These are phyloP conservation scores for Watsonalla binaria DNA, from an alignment of 2,888 invertebrate genomes.

Conservation along the genomic window DNA sequence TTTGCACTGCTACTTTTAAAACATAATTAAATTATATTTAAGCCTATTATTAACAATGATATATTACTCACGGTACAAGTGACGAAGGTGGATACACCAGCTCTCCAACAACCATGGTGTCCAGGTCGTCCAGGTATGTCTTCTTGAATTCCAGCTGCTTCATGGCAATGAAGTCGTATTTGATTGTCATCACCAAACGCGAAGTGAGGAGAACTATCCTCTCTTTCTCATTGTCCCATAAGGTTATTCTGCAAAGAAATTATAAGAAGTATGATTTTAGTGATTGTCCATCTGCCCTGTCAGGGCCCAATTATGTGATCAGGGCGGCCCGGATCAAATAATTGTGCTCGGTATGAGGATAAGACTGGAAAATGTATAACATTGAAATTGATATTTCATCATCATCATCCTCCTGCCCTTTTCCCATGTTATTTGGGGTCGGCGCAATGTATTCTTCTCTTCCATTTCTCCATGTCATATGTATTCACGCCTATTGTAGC, in stretches of 20 bases:
- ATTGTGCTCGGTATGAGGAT: no score
- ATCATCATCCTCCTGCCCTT: no score
- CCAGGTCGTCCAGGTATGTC: conserved; percentile 82
- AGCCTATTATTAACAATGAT: conserved; percentile 3
- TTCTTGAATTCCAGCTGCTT: conserved; percentile 85
- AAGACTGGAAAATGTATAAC: no score
- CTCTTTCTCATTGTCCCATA: conserved; percentile 93
- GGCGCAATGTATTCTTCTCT: no score
- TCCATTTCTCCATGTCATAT: no score
- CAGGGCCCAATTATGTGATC: no score
- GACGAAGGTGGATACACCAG: conserved; percentile 89
- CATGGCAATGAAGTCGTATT: conserved; percentile 92
- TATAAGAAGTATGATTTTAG: background rate
- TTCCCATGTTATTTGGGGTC: no score
- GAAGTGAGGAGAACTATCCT: conserved; percentile 86
- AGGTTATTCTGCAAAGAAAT: conserved; percentile 82
- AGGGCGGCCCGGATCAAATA: no score
- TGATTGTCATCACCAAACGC: conserved; percentile 84
- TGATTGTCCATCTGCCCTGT: no score
- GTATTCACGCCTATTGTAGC: no score
- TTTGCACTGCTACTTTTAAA: no score
- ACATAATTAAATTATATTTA: background rate
- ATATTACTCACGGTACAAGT: conserved; percentile 87
- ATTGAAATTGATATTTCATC: no score
- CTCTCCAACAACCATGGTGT: conserved; percentile 86